Evolutionary conservation across 2,113 vertebrate species (phyloP).

Genomic region (Glareola pratincola): DNA sequence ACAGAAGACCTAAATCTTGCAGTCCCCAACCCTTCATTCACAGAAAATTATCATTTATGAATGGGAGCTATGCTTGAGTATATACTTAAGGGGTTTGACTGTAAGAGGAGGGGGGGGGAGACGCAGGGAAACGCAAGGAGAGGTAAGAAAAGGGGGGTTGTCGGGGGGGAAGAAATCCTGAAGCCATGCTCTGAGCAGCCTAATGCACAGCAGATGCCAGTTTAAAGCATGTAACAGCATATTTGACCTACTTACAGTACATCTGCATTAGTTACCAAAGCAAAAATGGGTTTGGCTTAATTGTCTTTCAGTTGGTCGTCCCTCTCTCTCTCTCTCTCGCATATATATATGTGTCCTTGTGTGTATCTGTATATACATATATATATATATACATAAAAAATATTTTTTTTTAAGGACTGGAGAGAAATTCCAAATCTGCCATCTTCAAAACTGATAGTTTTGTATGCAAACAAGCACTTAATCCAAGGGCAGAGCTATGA

Average conservation of each 20-base stretch:
- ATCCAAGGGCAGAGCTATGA: not conserved
- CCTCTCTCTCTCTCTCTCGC: not conserved
- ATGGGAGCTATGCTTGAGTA: not conserved
- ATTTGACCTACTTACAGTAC: constrained; percentile 27
- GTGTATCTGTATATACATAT: not conserved
- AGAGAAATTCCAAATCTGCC: not conserved
- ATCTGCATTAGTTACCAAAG: not conserved
- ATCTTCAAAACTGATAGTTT: not conserved
- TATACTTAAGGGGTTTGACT: not conserved
- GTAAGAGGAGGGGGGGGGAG: not conserved
- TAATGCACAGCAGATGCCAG: not conserved
- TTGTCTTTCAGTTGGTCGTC: not conserved
- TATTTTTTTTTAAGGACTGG: fast-evolving
- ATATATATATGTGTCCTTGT: not conserved
- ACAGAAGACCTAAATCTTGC: not conserved
- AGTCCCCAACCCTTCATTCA: not conserved
- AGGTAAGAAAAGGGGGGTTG: not conserved
- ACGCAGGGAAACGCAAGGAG: not conserved
- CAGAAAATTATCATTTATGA: not conserved
- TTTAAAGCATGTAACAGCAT: not conserved
- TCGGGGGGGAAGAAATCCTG: not conserved
- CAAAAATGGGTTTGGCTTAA: not conserved
- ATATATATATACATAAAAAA: not conserved
- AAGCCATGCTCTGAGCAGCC: not conserved
- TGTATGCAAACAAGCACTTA: not conserved